These are phyloP conservation scores for Psittacus erithacus DNA, from an alignment of 2,113 vertebrate species.

Conservation along the genomic window DNA sequence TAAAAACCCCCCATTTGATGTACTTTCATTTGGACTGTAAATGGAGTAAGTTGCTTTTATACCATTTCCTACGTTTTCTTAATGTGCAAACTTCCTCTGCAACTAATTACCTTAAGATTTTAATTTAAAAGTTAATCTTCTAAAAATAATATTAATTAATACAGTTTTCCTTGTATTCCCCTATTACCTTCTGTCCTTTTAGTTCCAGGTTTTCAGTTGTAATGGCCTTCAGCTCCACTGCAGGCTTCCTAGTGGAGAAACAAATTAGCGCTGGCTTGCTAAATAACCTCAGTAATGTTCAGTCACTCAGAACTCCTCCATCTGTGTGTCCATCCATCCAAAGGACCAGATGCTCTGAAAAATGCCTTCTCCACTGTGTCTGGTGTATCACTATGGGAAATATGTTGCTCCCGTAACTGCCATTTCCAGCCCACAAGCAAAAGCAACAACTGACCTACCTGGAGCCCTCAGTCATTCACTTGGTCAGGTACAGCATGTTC, in stretches of 20 bases:
- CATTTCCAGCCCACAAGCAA: background rate
- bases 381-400: conserved; percentile 39
- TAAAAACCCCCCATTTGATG: background rate
- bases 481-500: background rate
- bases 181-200: background rate
- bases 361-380: conserved; percentile 25
- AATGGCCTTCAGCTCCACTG: conserved; percentile 10
- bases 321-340: conserved; percentile 63
- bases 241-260: conserved; percentile 6
- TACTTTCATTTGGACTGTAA: background rate
- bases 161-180: background rate
- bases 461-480: background rate
- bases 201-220: conserved; percentile 42
- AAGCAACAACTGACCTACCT: background rate
- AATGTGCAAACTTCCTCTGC: background rate
- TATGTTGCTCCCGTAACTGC: background rate
- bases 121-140: conserved; percentile 1
- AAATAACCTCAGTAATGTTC: conserved; percentile 58
- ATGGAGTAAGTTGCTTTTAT: background rate
- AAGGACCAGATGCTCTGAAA: conserved; percentile 67
- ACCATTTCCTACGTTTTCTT: background rate
- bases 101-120: background rate
- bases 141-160: conserved; percentile 29
- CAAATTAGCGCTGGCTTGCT: conserved; percentile 23
- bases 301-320: conserved; percentile 67